Conservation (phyloP, 2,113 vertebrate species). For the Procavia capensis region DNA sequence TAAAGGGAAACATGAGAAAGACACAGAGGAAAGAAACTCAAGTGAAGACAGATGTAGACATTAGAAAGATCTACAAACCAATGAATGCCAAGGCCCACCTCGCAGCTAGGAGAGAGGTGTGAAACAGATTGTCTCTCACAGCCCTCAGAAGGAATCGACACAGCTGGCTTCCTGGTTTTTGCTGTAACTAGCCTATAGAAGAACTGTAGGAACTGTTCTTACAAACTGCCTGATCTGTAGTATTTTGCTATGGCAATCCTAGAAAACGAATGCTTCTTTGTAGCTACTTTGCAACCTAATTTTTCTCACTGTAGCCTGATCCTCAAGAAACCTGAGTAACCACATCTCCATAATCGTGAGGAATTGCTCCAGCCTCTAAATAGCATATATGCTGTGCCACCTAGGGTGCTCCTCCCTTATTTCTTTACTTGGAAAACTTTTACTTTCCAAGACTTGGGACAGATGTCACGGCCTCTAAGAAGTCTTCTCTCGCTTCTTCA, state of each 20-base stretch:
- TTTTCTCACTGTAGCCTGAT: neutral
- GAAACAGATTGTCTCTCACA: neutral
- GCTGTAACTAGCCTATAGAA: neutral
- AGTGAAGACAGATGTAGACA: no score
- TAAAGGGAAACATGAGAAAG: no score
- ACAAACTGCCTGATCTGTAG: neutral
- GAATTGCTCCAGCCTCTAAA: neutral
- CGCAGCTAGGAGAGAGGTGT: neutral
- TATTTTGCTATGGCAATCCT: neutral
- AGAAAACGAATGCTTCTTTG: neutral
- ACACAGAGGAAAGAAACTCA: no score
- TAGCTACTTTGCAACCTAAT: neutral
- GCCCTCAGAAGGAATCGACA: neutral
- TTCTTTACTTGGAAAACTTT: neutral
- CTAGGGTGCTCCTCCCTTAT: neutral
- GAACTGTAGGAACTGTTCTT: neutral
- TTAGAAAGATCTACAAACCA: no score
- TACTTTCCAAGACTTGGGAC: neutral
- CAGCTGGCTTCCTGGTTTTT: neutral
- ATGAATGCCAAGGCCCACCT: no score
- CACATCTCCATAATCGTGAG: neutral
- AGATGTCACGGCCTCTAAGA: neutral
- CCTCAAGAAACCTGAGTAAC: neutral
- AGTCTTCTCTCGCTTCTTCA: neutral
- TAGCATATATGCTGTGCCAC: neutral